Conservation (phyloP, 2,797 vertebrate genomes). For the Heteromormyrus szaboi region DNA sequence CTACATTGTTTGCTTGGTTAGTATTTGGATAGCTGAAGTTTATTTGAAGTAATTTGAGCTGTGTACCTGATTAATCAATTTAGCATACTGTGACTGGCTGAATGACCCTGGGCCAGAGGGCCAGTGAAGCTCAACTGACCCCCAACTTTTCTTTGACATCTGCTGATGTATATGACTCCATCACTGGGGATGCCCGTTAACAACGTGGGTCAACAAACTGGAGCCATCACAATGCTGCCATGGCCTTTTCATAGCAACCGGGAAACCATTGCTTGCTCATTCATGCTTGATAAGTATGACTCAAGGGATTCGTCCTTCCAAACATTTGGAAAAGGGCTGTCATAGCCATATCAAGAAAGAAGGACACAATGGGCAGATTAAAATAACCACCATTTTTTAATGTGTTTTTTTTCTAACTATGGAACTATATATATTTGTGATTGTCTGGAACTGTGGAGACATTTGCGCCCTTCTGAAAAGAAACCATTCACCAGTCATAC, state of each 20-base stretch:
- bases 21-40: background rate
- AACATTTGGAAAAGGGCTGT: background rate
- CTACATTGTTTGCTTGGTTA: background rate
- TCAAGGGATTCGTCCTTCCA: background rate
- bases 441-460: background rate
- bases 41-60: background rate
- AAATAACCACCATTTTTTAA: background rate
- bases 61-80: background rate
- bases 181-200: background rate
- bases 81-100: background rate
- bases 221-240: background rate
- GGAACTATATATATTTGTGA: background rate
- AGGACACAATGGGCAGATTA: background rate
- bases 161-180: background rate
- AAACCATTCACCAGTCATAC: background rate
- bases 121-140: background rate
- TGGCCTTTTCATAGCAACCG: background rate
- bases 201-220: background rate
- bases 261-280: background rate
- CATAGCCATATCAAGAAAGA: background rate
- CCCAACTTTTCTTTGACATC: background rate
- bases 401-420: background rate
- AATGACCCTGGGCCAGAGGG: background rate
- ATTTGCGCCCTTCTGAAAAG: background rate
- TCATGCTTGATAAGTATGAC: background rate